Evolutionary conservation across 2,113 vertebrate genomes (phyloP).

Genomic region (Eidolon helvum): DNA sequence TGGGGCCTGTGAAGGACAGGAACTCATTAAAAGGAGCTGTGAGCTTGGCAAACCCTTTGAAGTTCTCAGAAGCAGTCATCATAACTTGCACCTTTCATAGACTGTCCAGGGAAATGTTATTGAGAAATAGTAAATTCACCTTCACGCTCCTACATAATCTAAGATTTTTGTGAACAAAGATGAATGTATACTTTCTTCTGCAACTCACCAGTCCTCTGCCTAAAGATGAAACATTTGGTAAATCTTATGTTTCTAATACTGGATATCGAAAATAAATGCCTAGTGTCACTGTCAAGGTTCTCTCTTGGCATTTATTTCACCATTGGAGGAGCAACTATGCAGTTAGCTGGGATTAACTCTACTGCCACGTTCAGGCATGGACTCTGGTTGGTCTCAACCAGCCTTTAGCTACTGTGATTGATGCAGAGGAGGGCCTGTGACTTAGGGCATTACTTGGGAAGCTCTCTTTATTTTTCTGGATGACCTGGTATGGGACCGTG

Average conservation of each 20-base stretch:
- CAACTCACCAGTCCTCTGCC: background rate
- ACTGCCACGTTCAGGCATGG: background rate
- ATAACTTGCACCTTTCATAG: background rate
- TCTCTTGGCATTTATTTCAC: background rate
- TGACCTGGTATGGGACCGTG: background rate
- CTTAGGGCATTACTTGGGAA: background rate
- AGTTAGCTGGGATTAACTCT: background rate
- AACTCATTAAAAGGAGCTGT: background rate
- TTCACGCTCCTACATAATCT: background rate
- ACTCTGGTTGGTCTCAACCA: background rate
- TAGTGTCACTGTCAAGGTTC: background rate
- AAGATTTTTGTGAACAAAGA: background rate
- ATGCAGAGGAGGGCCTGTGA: background rate
- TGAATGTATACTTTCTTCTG: background rate
- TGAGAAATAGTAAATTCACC: background rate
- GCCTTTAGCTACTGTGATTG: background rate
- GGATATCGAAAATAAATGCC: background rate
- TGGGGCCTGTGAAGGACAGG: background rate
- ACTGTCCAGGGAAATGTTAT: background rate
- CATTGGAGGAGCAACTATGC: background rate
- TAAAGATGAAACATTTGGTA: background rate
- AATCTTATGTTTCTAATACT: background rate
- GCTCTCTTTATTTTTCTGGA: background rate
- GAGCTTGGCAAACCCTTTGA: background rate
- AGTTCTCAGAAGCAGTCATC: conserved; percentile 1